Conservation (phyloP, 2,797 vertebrate species). For the Lerista edwardsae region DNA sequence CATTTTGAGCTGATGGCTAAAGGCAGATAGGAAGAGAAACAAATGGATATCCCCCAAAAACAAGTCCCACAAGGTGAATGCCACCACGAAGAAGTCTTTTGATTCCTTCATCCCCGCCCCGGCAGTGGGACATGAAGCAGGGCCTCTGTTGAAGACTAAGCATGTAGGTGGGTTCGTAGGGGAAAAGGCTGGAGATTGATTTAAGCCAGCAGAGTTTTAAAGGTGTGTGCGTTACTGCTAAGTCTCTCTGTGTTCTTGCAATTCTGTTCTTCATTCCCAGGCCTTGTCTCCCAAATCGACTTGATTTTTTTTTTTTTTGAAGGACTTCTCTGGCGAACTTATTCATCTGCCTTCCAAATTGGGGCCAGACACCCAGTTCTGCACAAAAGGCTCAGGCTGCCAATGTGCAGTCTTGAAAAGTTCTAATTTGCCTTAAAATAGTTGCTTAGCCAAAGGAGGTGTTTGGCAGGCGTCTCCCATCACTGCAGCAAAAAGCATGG, state of each 20-base stretch:
- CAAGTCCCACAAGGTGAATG: neutral
- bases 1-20: neutral
- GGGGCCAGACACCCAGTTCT: neutral
- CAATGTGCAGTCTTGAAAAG: neutral
- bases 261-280: conserved; percentile 28
- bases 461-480: neutral
- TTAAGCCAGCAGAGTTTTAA: neutral
- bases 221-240: accelerated
- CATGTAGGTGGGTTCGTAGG: neutral
- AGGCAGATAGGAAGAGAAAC: neutral
- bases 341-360: conserved; percentile 16
- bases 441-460: neutral
- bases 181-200: neutral
- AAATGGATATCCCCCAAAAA: neutral
- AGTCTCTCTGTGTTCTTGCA: neutral
- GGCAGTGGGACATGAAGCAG: neutral
- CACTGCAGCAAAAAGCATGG: neutral
- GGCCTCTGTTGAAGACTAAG: neutral
- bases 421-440: neutral
- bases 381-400: neutral
- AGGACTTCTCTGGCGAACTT: neutral
- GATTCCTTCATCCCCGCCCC: too few relatives aligned
- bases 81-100: neutral
- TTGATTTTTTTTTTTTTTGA: conserved; percentile 29
- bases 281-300: conserved; percentile 2